A percentile compares a stretch with the other conserved stretches of the same genome.
Evolutionary conservation across 2,888 invertebrate species (phyloP).

Genomic region (Sturmia bella): DNA sequence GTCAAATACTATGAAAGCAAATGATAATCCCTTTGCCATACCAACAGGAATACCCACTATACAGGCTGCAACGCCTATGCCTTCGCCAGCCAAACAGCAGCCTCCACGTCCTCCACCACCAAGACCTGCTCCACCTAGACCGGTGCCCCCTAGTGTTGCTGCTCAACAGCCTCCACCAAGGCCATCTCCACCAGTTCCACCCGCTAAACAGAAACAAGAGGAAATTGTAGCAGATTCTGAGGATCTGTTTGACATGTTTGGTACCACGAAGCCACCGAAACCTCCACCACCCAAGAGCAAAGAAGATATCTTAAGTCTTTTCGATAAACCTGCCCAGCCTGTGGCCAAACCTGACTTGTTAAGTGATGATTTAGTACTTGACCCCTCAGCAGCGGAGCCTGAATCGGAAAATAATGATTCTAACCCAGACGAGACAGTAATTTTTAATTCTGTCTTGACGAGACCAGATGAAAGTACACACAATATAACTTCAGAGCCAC

Average conservation of each 20-base stretch:
- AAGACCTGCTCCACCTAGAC: slow-evolving; percentile 79
- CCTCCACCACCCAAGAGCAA: slow-evolving; percentile 84
- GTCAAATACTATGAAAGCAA: slow-evolving; percentile 53
- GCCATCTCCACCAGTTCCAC: slow-evolving; percentile 81
- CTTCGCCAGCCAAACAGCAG: slow-evolving; percentile 82
- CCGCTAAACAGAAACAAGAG: slow-evolving; percentile 74
- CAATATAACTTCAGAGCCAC: slow-evolving; percentile 80
- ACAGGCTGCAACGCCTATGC: slow-evolving; percentile 82
- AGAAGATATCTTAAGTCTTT: slow-evolving; percentile 85
- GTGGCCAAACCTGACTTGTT: slow-evolving; percentile 83
- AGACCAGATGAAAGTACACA: slow-evolving; percentile 80
- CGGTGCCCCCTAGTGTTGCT: slow-evolving; percentile 77
- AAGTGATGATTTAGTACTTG: slow-evolving; percentile 83
- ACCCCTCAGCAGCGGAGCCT: slow-evolving; percentile 61
- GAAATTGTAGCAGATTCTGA: slow-evolving; percentile 76
- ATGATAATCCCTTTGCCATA: slow-evolving; percentile 81
- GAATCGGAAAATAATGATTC: slow-evolving; percentile 26
- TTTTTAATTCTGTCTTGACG: slow-evolving; percentile 78
- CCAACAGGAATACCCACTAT: slow-evolving; percentile 81
- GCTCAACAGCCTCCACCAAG: slow-evolving; percentile 80
- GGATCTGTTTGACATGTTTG: slow-evolving; percentile 84
- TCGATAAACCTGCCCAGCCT: slow-evolving; percentile 79
- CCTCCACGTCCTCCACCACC: slow-evolving; percentile 82
- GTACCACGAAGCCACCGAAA: slow-evolving; percentile 82
- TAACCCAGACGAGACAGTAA: slow-evolving; percentile 74